These are phyloP conservation scores for Drosophila ezoana DNA, from an alignment of 2,888 invertebrate genomes.

Conservation along the genomic window DNA sequence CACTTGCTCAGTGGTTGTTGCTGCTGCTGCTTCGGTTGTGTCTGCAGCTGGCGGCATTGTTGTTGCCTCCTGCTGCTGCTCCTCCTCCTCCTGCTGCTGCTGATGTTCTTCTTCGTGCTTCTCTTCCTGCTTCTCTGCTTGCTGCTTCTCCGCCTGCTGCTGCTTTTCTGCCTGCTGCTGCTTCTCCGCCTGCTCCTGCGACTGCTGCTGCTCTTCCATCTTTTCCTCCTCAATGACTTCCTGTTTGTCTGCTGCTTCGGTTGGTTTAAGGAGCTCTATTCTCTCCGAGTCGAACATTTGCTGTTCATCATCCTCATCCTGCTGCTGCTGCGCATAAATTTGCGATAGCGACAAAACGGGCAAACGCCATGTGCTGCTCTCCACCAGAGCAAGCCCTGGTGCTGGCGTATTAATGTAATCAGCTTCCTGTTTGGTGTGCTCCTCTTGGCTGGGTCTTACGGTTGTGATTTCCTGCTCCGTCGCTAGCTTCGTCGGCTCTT, in stretches of 20 bases:
- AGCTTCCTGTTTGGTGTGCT: conserved; percentile 47
- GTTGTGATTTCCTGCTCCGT: conserved; percentile 40
- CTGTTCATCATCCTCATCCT: conserved; percentile 64
- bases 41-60: neutral
- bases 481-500: neutral
- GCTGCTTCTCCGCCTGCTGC: neutral
- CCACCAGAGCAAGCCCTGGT: conserved; percentile 10
- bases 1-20: conserved; percentile 33
- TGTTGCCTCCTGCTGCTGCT: conserved; percentile 7
- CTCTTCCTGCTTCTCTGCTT: neutral
- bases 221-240: conserved; percentile 35
- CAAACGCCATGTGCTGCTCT: conserved; percentile 59
- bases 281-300: conserved; percentile 56
- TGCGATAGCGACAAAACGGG: conserved; percentile 67
- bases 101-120: neutral
- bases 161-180: neutral
- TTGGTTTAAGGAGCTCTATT: conserved; percentile 41
- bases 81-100: neutral
- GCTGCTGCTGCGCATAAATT: conserved; percentile 74
- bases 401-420: conserved; percentile 32
- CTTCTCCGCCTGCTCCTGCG: too few species aligned
- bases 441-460: conserved; percentile 55
- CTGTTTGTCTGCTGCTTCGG: conserved; percentile 37
- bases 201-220: conserved; percentile 1
- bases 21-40: conserved; percentile 22